Evolutionary conservation across 2,113 vertebrate species (phyloP).

Genomic region (Sphaerodactylus townsendi): DNA sequence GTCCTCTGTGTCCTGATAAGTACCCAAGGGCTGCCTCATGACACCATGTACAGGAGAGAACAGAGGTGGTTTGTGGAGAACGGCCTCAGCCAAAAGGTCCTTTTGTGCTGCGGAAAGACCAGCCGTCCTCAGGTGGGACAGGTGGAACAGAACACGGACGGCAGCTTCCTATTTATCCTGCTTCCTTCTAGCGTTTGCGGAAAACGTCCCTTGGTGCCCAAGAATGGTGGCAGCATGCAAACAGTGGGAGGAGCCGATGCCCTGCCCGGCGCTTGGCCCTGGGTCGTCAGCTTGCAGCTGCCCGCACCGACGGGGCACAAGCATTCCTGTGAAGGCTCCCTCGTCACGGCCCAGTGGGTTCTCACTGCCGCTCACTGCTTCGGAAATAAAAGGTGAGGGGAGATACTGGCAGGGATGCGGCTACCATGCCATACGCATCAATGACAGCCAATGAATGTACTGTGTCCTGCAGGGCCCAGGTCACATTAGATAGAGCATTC

Average conservation of each 20-base stretch:
- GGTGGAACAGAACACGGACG: no score
- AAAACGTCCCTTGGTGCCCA: slow-evolving; percentile 4
- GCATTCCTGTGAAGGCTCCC: slow-evolving; percentile 50
- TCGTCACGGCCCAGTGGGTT: slow-evolving; percentile 42
- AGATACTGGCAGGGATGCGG: background rate
- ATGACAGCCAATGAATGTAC: no score
- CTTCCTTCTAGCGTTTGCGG: slow-evolving; percentile 24
- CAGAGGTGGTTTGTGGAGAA: background rate
- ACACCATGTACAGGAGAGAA: background rate
- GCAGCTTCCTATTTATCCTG: background rate
- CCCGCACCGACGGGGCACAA: slow-evolving; percentile 22
- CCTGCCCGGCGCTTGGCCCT: slow-evolving; percentile 47
- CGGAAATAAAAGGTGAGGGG: slow-evolving; percentile 24
- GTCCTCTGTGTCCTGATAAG: no score
- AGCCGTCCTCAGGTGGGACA: background rate
- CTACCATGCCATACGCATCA: no score
- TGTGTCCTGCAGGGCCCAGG: no score
- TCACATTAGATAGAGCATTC: no score
- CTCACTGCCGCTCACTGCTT: slow-evolving; percentile 58
- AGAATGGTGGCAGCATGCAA: background rate
- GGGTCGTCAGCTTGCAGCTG: slow-evolving; percentile 54
- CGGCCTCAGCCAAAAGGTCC: no score
- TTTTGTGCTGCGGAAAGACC: no score
- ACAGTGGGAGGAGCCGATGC: slow-evolving; percentile 1
- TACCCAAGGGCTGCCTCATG: no score